These are phyloP conservation scores for Lagopus muta DNA, from an alignment of 2,113 vertebrate genomes.

Conservation along the genomic window DNA sequence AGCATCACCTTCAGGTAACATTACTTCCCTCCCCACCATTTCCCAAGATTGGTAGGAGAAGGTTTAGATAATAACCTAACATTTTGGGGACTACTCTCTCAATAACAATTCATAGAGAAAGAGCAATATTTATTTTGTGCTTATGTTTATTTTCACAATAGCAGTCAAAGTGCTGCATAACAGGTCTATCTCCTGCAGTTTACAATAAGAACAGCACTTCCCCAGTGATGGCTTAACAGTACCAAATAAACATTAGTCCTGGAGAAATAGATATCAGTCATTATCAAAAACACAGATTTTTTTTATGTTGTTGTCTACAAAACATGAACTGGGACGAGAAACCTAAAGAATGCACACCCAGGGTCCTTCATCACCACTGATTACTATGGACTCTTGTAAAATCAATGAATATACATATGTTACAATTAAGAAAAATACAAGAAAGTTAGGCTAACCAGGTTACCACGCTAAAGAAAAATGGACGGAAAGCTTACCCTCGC, in stretches of 20 bases:
- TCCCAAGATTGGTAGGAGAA: neutral
- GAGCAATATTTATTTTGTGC: neutral
- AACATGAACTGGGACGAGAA: neutral
- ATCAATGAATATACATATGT: too few relatives aligned
- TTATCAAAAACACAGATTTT: neutral
- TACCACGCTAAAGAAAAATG: too few relatives aligned
- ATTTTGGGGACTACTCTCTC: neutral
- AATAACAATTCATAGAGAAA: neutral
- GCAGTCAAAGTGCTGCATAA: neutral
- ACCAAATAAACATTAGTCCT: neutral
- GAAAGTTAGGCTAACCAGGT: too few relatives aligned
- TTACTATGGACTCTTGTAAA: neutral
- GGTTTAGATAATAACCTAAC: neutral
- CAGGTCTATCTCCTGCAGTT: neutral
- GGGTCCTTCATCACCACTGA: neutral
- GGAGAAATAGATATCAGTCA: neutral
- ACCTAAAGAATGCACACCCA: neutral
- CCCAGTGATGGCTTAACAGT: neutral
- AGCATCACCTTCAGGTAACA: neutral
- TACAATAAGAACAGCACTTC: neutral
- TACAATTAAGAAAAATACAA: too few relatives aligned
- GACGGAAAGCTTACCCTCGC: too few relatives aligned
- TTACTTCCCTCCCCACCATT: rapidly evolving
- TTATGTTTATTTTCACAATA: neutral
- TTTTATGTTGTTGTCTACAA: neutral